Base-by-base conservation (phyloP, 2,113 vertebrate genomes). In the Eonycteris spelaea region DNA sequence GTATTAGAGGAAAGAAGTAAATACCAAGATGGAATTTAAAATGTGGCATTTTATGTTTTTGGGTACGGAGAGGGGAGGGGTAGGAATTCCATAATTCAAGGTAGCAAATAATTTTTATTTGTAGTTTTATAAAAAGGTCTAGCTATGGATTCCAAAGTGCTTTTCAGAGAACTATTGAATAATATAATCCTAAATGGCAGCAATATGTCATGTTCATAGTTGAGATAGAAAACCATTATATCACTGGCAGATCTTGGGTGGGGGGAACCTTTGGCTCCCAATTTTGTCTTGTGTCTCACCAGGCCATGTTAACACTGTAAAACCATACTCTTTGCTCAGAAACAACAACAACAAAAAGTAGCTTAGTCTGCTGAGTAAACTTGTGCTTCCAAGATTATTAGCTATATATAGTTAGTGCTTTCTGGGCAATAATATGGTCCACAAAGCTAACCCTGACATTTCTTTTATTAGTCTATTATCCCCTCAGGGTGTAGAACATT, bases 401-500 rank as follows among this genome's bases (percentile, higher is more conserved):
- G 33, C 61, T 97, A 30, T 96, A 87, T 80, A 53, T 59, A 94
- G 55, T 86, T 96, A 92, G 91, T 80, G 87, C 95, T 98, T 98
- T 97, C 80, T 57, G 94, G 45, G 88, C 79, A 89, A 35, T 79
- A 84, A 35, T 86, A 63, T 18, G n/a, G 86, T 93, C 77, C 85
- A 77, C 65, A 91, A 74, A 82, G 96, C 86, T 74, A 96, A 95
- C 94, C 89, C 93, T 97, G 95, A 96, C 48, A 79, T 89, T 95
- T 98, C 68, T 87, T 95, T 96, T 95, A 84, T 86, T 96, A 96
- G 89, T 94, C n/a, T 95, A 19, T 96, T 97, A 77, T 94, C 98
- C 98, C 98, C 98, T 99, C 98, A 98, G 98, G 98, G 98, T 97
- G 35, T 98, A 98, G 93, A 97, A 88, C 92, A 97, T 96, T 61